Evolutionary conservation across 2,888 invertebrate genomes (phyloP).

Genomic region (Coenonympha arcania): DNA sequence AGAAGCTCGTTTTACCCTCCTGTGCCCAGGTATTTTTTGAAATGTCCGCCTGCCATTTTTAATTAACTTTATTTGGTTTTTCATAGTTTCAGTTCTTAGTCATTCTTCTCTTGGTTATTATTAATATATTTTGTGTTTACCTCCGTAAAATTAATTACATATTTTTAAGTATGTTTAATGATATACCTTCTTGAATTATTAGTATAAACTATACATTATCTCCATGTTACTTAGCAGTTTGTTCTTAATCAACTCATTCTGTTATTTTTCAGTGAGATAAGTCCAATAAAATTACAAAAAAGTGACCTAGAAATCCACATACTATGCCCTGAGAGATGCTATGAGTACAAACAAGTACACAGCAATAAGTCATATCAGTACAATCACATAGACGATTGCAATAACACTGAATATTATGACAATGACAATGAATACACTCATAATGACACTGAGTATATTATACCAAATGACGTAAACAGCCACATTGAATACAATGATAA

Average conservation of each 20-base stretch:
- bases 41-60: too few relatives aligned
- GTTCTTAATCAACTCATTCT: background rate
- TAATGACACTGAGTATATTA: slow-evolving; percentile 31
- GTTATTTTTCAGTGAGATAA: slow-evolving; percentile 51
- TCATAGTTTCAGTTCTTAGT: too few relatives aligned
- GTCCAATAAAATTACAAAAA: slow-evolving; percentile 49
- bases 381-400: slow-evolving; percentile 30
- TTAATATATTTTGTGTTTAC: too few relatives aligned
- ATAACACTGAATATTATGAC: slow-evolving; percentile 21
- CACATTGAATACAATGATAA: slow-evolving; percentile 1
- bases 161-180: too few relatives aligned
- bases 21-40: slow-evolving; percentile 52
- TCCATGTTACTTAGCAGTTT: background rate
- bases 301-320: slow-evolving; percentile 42
- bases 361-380: slow-evolving; percentile 24
- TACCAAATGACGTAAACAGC: slow-evolving; percentile 13
- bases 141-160: too few relatives aligned
- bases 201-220: too few relatives aligned
- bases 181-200: too few relatives aligned
- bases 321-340: slow-evolving; percentile 51
- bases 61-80: too few relatives aligned
- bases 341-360: slow-evolving; percentile 29
- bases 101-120: too few relatives aligned
- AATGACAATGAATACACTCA: slow-evolving; percentile 33
- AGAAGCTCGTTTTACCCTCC: slow-evolving; percentile 58